Evolutionary conservation across 2,888 invertebrate genomes (phyloP), one percentile per base, ranked within the genome.

Genomic region (Pachydiplax longipennis): DNA sequence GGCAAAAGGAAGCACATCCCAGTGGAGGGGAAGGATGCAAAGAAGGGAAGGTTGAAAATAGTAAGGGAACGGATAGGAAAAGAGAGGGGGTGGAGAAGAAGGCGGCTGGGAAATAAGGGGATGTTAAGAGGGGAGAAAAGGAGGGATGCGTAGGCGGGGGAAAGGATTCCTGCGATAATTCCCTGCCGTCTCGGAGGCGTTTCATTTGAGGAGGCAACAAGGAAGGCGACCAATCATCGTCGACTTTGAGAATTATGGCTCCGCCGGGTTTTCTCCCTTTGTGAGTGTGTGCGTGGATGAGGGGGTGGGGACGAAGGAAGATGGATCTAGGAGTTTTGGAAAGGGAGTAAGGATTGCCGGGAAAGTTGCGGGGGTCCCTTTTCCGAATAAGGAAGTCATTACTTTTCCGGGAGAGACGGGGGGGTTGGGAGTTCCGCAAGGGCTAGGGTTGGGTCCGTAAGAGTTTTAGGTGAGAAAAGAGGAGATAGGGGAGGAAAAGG

Each of bases 101-200:
- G 31, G 25, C 13, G 53, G 83, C 53, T 8, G 83, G 83, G 18
- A 53, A 61, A 61, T 61, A 61, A 61, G 61, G 61, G 35, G 53
- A 35, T 31, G 58, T 22, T 13, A 18, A 6, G 35, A 48, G 25
- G 65, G 65, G 37, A 44, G 31, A 44, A 44, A 44, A 35, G 82
- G 6, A 53, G 58, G 35, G 15, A 18, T 87, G 87, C 87, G 87
- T 87, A 87, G 87, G 87, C 87, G 87, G 87, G 87, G 61, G 87
- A 87, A 87, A 87, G 87, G 87, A 87, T 87, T 87, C 87, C 87
- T 87, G 87, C n/a, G 87, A 87, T 87, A 87, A 87, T 87, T 87
- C 87, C 87, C 61, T 37, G 61, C 37, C 87, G 87, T 87, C 87
- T 87, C 87, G 87, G 61, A 87, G 87, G 87, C 87, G 87, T 87